Conservation (phyloP, 2,113 vertebrate genomes). For the Capreolus pygargus region DNA sequence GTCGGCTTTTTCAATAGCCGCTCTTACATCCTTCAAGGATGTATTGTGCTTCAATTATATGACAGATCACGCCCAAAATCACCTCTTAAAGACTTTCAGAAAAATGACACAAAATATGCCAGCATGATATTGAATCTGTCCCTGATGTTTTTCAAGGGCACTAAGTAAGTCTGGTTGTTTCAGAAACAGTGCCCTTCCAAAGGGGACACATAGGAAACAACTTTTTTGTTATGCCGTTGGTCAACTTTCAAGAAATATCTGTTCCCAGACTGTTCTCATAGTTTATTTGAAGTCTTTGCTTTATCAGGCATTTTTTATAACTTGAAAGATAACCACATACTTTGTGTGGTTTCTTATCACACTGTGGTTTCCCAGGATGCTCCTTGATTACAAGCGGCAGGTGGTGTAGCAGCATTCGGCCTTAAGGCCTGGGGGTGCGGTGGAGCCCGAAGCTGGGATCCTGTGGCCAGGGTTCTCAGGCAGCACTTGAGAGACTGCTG, state of each 20-base stretch:
- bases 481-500: not conserved
- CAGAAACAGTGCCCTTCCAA: not conserved
- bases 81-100: not conserved
- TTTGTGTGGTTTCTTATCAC: not conserved
- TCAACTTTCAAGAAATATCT: not conserved
- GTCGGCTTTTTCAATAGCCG: not conserved
- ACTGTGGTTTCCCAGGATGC: not conserved
- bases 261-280: not conserved
- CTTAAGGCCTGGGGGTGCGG: rapidly evolving
- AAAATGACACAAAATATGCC: not conserved
- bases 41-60: not conserved
- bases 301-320: not conserved
- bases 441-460: not conserved
- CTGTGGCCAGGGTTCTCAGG: not conserved
- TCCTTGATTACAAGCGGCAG: not conserved
- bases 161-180: not conserved
- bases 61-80: not conserved
- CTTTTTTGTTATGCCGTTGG: not conserved
- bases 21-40: not conserved
- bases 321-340: not conserved
- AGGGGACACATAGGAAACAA: not conserved
- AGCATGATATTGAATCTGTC: not conserved
- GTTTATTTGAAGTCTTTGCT: not conserved
- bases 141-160: not conserved
- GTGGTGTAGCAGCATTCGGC: not conserved